These are phyloP conservation scores for Drosophila longiperda DNA, from an alignment of 2,888 invertebrate species.

Conservation along the genomic window DNA sequence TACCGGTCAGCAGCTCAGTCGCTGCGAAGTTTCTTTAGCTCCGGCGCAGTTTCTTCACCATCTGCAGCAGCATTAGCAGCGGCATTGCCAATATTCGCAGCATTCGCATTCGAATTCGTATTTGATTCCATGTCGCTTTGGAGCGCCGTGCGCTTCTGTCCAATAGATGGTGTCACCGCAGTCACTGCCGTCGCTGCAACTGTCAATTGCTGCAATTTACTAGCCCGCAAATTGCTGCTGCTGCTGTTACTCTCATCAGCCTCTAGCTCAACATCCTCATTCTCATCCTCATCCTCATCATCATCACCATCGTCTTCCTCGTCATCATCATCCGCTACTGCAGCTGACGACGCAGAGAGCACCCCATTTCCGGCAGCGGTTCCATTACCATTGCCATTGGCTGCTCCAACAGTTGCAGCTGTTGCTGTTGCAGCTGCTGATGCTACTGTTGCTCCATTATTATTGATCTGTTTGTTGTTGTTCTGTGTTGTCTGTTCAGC, in stretches of 20 bases:
- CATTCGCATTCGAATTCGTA: slow-evolving; percentile 20
- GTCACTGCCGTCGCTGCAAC: slow-evolving; percentile 50
- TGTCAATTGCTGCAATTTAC: slow-evolving; percentile 64
- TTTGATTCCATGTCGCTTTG: slow-evolving; percentile 65
- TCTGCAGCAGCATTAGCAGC: slow-evolving; percentile 39
- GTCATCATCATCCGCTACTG: slow-evolving; percentile 33
- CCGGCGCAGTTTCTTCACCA: slow-evolving; percentile 80
- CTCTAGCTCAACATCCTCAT: slow-evolving; percentile 70
- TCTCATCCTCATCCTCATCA: slow-evolving; percentile 66
- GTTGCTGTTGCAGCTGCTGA: slow-evolving; percentile 10
- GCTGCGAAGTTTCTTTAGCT: slow-evolving; percentile 84
- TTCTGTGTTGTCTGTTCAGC: slow-evolving; percentile 22
- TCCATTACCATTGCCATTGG: slow-evolving; percentile 78
- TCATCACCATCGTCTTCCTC: slow-evolving; percentile 51
- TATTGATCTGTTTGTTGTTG: slow-evolving; percentile 46
- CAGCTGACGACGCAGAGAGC: slow-evolving; percentile 16
- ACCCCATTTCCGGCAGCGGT: slow-evolving; percentile 50
- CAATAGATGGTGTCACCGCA: slow-evolving; percentile 58
- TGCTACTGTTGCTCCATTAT: slow-evolving; percentile 33
- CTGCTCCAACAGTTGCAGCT: slow-evolving; percentile 25
- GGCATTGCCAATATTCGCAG: slow-evolving; percentile 41
- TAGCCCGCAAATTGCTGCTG: slow-evolving; percentile 65
- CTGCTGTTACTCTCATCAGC: slow-evolving; percentile 77
- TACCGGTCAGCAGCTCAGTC: slow-evolving; percentile 72
- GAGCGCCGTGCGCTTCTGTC: slow-evolving; percentile 73